Evolutionary conservation across 2,888 invertebrate genomes (phyloP).

Genomic region (Hypsopygia costalis): DNA sequence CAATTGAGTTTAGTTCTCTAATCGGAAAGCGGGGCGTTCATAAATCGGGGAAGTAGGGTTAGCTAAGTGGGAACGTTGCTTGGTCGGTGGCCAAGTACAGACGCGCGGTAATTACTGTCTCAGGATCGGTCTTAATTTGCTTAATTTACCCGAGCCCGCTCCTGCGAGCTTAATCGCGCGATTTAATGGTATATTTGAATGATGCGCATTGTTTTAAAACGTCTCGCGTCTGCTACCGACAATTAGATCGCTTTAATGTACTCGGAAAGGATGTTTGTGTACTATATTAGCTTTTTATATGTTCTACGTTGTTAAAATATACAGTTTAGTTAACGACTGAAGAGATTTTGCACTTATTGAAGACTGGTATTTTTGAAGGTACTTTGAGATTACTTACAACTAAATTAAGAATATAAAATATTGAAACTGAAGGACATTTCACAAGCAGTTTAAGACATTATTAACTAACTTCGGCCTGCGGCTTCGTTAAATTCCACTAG

Average conservation of each 20-base stretch:
- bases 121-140: constrained; percentile 75
- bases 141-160: constrained; percentile 68
- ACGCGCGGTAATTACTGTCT: constrained; percentile 70
- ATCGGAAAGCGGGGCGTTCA: constrained; percentile 47
- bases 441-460: too few species aligned
- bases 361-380: too few species aligned
- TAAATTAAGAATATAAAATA: too few species aligned
- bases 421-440: too few species aligned
- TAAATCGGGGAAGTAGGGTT: constrained; percentile 30
- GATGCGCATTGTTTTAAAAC: constrained; percentile 69
- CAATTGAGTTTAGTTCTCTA: constrained; percentile 51
- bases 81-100: constrained; percentile 69
- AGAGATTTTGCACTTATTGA: too few species aligned
- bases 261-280: constrained; percentile 13
- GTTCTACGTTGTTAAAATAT: too few species aligned
- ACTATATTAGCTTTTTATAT: constrained; percentile 1
- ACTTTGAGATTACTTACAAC: too few species aligned
- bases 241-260: constrained; percentile 27
- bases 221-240: constrained; percentile 53
- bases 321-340: too few species aligned
- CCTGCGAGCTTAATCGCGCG: constrained; percentile 62
- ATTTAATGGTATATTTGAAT: constrained; percentile 73
- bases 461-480: too few species aligned
- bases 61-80: constrained; percentile 13
- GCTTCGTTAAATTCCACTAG: too few species aligned